Percentiles rank a stretch among this genome's conserved stretches.
Conservation (phyloP, 2,888 invertebrate species). For the Mythimna pallens region DNA sequence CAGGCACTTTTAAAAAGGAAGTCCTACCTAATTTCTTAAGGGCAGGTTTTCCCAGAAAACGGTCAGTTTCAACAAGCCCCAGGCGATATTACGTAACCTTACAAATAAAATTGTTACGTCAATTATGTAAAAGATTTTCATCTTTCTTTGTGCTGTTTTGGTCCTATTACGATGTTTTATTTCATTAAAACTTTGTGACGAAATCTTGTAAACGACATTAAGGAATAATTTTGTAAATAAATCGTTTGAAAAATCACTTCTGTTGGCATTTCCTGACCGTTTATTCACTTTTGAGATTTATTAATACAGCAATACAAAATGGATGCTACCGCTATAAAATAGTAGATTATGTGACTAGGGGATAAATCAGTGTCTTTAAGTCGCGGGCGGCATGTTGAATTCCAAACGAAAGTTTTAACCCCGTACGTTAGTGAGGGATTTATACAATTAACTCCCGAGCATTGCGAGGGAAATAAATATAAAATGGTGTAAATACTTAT, state of each 20-base stretch:
- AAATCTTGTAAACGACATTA: conserved; percentile 10
- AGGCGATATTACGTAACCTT: conserved; percentile 33
- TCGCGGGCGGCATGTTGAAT: no score
- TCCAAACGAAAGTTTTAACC: no score
- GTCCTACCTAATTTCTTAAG: conserved; percentile 11
- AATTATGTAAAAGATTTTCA: conserved; percentile 35
- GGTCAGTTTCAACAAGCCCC: conserved; percentile 28
- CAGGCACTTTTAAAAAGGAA: conserved; percentile 18
- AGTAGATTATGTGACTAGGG: no score
- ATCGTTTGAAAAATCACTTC: background rate
- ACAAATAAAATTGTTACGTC: conserved; percentile 43
- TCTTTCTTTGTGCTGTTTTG: conserved; percentile 31
- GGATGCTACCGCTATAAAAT: no score
- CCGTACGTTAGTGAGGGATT: no score
- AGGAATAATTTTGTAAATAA: background rate
- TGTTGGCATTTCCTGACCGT: background rate
- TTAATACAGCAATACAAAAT: background rate
- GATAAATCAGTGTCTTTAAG: no score
- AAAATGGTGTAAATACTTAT: no score
- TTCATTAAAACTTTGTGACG: conserved; percentile 38
- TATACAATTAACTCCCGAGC: no score
- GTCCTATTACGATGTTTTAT: conserved; percentile 28
- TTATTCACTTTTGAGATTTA: no score
- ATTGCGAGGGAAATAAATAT: no score
- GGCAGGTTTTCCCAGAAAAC: conserved; percentile 25